Conservation (phyloP, 1,140 invertebrate species). For the Lamellibrachia luymesi region DNA sequence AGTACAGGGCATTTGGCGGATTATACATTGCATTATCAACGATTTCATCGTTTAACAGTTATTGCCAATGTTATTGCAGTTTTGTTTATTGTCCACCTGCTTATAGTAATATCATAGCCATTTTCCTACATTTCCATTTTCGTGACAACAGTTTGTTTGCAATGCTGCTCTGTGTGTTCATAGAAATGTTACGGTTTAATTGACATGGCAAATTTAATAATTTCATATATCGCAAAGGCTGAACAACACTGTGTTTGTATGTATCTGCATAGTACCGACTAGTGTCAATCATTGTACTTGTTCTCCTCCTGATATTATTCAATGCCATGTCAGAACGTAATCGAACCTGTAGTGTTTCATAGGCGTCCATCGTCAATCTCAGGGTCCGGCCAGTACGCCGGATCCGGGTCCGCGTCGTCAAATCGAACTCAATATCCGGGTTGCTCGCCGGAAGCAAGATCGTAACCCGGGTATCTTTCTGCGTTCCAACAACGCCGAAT, state of each 20-base stretch:
- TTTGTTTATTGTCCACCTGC: too few species aligned
- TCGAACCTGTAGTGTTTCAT: conserved; percentile 8
- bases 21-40: too few species aligned
- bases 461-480: neutral
- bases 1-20: too few species aligned
- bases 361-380: neutral
- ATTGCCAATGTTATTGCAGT: too few species aligned
- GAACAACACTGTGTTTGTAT: neutral
- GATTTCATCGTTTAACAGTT: too few species aligned
- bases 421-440: neutral
- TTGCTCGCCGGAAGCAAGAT: neutral
- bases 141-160: neutral
- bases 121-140: too few species aligned
- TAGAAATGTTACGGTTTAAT: neutral
- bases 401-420: neutral
- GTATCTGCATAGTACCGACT: neutral
- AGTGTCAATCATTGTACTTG: neutral
- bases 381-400: neutral
- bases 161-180: neutral
- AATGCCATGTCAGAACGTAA: neutral
- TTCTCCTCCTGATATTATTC: neutral
- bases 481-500: conserved; percentile 3
- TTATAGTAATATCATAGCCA: too few species aligned
- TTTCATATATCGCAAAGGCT: neutral
- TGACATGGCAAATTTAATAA: neutral